Percentiles rank a stretch among this genome's conserved stretches.
phyloP scores from a whole-genome alignment of 1,140 invertebrate genomes.

The Ceratoteleas bidentatus region DNA sequence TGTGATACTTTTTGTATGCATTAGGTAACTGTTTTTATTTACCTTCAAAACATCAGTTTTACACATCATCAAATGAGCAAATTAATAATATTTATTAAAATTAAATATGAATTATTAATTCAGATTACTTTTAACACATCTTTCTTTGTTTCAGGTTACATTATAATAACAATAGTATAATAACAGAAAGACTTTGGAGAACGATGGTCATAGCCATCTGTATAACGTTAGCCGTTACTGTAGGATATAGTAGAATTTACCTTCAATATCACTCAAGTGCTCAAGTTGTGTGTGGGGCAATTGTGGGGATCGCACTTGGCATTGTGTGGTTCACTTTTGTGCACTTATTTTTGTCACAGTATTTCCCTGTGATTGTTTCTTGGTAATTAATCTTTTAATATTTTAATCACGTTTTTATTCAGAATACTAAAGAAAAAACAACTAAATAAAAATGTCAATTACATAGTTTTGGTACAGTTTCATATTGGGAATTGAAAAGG shows the following conservation, averaged over 20 bases:
- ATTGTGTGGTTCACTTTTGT: slow-evolving; percentile 90
- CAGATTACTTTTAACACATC: no score
- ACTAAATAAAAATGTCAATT: not conserved
- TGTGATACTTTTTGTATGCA: slow-evolving; percentile 91
- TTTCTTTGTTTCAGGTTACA: slow-evolving; percentile 85
- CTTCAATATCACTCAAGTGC: slow-evolving; percentile 92
- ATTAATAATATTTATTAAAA: no score
- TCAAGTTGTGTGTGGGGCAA: slow-evolving; percentile 90
- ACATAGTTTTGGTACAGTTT: not conserved
- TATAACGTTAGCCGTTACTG: slow-evolving; percentile 83
- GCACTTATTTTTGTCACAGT: slow-evolving; percentile 90
- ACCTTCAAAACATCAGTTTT: no score
- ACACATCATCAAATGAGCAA: no score
- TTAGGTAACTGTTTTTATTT: slow-evolving; percentile 84
- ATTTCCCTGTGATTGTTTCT: slow-evolving; percentile 92
- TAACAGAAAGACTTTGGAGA: slow-evolving; percentile 89
- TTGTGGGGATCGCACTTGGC: slow-evolving; percentile 87
- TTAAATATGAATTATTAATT: no score
- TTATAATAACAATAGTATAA: slow-evolving; percentile 88
- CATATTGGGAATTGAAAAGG: no score
- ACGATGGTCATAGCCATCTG: slow-evolving; percentile 85
- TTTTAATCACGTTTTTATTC: no score
- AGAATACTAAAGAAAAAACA: no score
- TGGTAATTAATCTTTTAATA: slow-evolving; percentile 90
- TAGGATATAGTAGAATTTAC: slow-evolving; percentile 89